phyloP scores from a whole-genome alignment of 2,113 vertebrate species.

The Tachycineta bicolor region DNA sequence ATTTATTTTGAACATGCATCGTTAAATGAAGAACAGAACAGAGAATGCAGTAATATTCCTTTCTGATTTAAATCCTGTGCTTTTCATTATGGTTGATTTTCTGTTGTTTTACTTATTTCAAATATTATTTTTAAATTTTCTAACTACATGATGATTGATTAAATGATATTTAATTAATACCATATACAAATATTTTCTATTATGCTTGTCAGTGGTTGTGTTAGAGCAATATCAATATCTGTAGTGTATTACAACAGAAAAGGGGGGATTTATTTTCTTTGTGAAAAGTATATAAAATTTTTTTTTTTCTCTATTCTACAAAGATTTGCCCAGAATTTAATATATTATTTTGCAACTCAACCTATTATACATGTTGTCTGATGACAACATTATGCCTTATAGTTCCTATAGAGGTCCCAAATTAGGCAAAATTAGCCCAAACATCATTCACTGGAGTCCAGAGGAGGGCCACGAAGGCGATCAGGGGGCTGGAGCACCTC shows the following conservation, averaged over 20 bases:
- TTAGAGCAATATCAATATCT: neutral
- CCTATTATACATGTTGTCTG: neutral
- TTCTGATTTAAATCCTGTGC: neutral
- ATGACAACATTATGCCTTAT: neutral
- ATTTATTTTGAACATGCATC: neutral
- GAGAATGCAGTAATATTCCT: neutral
- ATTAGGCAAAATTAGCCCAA: neutral
- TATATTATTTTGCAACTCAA: neutral
- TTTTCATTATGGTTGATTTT: neutral
- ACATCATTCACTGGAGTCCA: neutral
- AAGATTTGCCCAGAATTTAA: neutral
- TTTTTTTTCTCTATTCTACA: neutral
- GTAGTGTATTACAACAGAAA: neutral
- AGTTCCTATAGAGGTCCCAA: neutral
- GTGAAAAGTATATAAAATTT: neutral
- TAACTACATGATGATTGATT: neutral
- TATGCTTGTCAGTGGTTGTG: neutral
- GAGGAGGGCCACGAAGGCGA: neutral
- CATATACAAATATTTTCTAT: neutral
- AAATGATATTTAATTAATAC: neutral
- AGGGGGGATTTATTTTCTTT: neutral
- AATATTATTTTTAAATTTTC: neutral
- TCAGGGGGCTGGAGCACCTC: neutral
- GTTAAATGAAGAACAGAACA: neutral
- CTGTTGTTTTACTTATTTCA: neutral